Percentiles rank a stretch among this genome's conserved stretches.
Evolutionary conservation across 2,113 vertebrate species (phyloP).

Genomic region (Glaucidium brasilianum): DNA sequence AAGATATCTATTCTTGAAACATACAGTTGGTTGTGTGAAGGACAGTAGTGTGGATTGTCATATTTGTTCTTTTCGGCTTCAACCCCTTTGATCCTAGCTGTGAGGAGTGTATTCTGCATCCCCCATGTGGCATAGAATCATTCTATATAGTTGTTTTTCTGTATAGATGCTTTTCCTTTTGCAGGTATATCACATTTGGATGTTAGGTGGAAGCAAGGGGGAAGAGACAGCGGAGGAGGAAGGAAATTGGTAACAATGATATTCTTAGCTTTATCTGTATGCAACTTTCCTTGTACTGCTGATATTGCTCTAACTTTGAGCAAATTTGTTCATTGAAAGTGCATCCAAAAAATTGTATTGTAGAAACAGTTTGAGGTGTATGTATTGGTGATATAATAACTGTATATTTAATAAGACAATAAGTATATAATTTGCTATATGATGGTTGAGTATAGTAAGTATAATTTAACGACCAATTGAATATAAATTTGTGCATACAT

Average conservation of each 20-base stretch:
- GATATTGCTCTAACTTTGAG: background rate
- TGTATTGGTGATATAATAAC: background rate
- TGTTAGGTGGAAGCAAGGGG: background rate
- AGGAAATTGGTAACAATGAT: background rate
- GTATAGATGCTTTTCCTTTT: background rate
- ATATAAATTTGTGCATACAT: background rate
- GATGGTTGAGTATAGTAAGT: background rate
- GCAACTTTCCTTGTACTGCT: background rate
- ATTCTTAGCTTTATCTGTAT: background rate
- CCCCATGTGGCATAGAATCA: no score
- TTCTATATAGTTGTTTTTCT: background rate
- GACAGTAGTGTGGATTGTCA: background rate
- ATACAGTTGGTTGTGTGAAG: background rate
- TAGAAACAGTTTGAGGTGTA: background rate
- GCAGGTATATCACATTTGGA: background rate
- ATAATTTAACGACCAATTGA: background rate
- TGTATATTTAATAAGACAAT: background rate
- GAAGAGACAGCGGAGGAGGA: background rate
- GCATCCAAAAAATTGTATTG: background rate
- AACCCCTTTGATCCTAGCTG: background rate
- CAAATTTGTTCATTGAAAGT: background rate
- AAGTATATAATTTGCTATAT: background rate
- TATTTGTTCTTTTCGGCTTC: background rate
- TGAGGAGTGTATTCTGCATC: background rate
- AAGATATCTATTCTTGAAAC: background rate